phyloP scores from a whole-genome alignment of 2,113 vertebrate genomes.

The Limanda limanda region DNA sequence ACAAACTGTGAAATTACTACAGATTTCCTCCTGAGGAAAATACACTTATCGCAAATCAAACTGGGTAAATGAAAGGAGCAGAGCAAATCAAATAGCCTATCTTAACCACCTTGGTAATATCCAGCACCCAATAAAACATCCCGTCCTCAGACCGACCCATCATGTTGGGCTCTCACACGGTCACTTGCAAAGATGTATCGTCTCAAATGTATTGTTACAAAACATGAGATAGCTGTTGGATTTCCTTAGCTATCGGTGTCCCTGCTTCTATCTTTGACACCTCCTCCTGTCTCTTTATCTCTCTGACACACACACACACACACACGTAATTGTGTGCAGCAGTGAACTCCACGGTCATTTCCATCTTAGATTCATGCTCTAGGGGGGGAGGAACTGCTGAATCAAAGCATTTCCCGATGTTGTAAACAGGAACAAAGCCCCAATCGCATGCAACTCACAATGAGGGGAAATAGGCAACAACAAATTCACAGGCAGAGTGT shows the following conservation, averaged over 20 bases:
- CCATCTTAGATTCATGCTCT: slow-evolving; percentile 31
- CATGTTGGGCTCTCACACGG: slow-evolving; percentile 25
- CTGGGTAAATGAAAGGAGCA: slow-evolving; percentile 64
- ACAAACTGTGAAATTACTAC: slow-evolving; percentile 63
- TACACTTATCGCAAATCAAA: slow-evolving; percentile 72
- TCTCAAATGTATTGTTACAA: slow-evolving; percentile 50
- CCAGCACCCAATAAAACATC: slow-evolving; percentile 64
- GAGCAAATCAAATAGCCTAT: slow-evolving; percentile 65
- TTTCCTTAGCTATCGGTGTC: slow-evolving; percentile 36
- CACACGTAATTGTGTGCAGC: slow-evolving; percentile 17
- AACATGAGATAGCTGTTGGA: slow-evolving; percentile 47
- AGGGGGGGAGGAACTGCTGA: slow-evolving; percentile 2
- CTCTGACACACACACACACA: slow-evolving; percentile 9
- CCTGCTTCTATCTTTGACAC: slow-evolving; percentile 37
- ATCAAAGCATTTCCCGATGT: slow-evolving; percentile 16
- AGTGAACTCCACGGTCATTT: slow-evolving; percentile 28
- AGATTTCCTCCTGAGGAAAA: slow-evolving; percentile 56
- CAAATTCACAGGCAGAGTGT: background rate
- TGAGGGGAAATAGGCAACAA: background rate
- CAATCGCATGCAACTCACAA: background rate
- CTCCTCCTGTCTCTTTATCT: slow-evolving; percentile 14
- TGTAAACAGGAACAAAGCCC: background rate
- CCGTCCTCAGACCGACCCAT: slow-evolving; percentile 42
- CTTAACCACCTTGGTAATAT: slow-evolving; percentile 63
- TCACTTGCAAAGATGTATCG: slow-evolving; percentile 3